phyloP scores from a whole-genome alignment of 2,797 vertebrate species.

The Tragelaphus oryx region DNA sequence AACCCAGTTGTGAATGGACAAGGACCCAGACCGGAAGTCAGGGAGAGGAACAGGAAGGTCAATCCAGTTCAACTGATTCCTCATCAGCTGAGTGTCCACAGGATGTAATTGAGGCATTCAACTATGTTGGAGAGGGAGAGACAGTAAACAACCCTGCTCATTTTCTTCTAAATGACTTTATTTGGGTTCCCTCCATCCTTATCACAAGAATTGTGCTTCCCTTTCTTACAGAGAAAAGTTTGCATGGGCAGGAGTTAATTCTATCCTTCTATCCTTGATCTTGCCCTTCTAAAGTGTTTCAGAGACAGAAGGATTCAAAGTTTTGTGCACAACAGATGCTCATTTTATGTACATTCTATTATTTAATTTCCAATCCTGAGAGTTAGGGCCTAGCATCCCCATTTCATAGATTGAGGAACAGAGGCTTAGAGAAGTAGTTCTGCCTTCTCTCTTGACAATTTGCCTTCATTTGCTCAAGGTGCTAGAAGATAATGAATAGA shows the following conservation, averaged over 20 bases:
- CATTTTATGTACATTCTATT: not conserved
- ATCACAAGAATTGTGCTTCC: not conserved
- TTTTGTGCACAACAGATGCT: not conserved
- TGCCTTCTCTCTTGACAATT: not conserved
- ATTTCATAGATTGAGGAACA: slow-evolving; percentile 20
- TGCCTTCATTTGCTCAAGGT: not conserved
- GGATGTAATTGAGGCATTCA: not conserved
- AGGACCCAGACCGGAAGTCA: not conserved
- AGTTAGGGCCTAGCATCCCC: not conserved
- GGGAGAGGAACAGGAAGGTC: not conserved
- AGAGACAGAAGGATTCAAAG: slow-evolving; percentile 4
- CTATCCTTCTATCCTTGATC: not conserved
- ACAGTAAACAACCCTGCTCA: not conserved
- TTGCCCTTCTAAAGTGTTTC: not conserved
- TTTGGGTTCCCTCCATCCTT: not conserved
- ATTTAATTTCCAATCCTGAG: not conserved
- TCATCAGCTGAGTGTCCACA: not conserved
- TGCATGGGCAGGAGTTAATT: not conserved
- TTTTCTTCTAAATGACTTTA: not conserved
- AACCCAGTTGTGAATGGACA: not conserved
- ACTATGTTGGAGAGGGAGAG: not conserved
- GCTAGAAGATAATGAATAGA: not conserved
- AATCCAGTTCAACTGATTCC: not conserved
- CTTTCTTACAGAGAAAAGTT: not conserved
- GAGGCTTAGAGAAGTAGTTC: not conserved